A percentile compares a stretch with the other conserved stretches of the same genome.
phyloP scores from a whole-genome alignment of 1,140 invertebrate species.

The Agrypnia vestita region DNA sequence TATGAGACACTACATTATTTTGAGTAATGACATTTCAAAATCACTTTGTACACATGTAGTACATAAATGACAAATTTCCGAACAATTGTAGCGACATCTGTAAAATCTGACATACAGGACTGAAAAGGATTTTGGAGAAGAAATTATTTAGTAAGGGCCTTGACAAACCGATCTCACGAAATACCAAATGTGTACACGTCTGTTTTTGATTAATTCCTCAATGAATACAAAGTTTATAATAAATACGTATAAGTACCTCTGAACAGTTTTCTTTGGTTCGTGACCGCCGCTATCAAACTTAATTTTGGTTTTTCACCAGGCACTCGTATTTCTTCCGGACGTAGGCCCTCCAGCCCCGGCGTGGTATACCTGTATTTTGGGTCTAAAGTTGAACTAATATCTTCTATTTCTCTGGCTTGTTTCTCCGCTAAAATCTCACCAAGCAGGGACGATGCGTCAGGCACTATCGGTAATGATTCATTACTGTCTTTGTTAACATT shows the following conservation, averaged over 20 bases:
- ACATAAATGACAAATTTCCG: too few species aligned
- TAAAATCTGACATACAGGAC: too few species aligned
- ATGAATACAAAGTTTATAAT: too few species aligned
- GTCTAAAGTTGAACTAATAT: conserved; percentile 47
- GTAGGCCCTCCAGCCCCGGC: conserved; percentile 59
- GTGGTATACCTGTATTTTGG: conserved; percentile 58
- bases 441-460: conserved; percentile 44
- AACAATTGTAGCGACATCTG: too few species aligned
- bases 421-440: conserved; percentile 55
- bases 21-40: too few species aligned
- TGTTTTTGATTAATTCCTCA: too few species aligned
- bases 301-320: conserved; percentile 70
- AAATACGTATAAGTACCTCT: conserved; percentile 63
- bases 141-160: too few species aligned
- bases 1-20: too few species aligned
- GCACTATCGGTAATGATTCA: conserved; percentile 40
- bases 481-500: conserved; percentile 38
- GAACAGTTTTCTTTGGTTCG: conserved; percentile 70
- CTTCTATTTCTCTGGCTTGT: conserved; percentile 42
- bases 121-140: too few species aligned
- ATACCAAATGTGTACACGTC: too few species aligned
- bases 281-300: conserved; percentile 69
- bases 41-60: too few species aligned
- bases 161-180: too few species aligned
- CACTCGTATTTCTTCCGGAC: conserved; percentile 71